These are phyloP conservation scores for Wasmannia auropunctata DNA, from an alignment of 1,140 invertebrate genomes.

Conservation along the genomic window DNA sequence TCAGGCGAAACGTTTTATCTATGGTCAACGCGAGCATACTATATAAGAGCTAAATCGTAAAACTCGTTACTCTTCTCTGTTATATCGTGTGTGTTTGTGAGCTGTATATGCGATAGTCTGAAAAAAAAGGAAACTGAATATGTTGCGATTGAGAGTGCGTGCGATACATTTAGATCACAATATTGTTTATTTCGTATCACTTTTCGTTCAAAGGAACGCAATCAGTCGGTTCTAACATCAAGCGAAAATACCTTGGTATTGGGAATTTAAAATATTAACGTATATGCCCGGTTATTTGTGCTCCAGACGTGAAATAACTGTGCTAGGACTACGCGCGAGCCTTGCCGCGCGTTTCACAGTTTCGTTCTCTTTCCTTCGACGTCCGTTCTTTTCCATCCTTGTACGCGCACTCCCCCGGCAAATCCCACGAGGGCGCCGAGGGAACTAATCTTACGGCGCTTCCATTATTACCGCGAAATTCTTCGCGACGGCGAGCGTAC, in stretches of 20 bases:
- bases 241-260: neutral
- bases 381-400: neutral
- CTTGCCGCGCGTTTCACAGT: neutral
- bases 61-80: neutral
- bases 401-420: neutral
- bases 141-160: neutral
- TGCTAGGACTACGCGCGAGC: neutral
- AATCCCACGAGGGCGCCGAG: constrained; percentile 25
- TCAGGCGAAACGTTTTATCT: constrained; percentile 9
- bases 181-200: constrained; percentile 3
- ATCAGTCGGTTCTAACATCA: neutral
- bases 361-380: neutral
- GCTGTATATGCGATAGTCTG: too few relatives aligned
- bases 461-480: constrained; percentile 59
- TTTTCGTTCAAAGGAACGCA: constrained; percentile 6
- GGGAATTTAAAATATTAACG: constrained; percentile 8
- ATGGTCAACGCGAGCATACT: neutral
- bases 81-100: constrained; percentile 2
- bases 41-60: neutral
- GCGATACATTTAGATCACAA: neutral
- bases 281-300: neutral
- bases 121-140: constrained; percentile 2
- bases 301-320: neutral
- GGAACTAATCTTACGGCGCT: constrained; percentile 58
- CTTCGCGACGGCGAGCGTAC: constrained; percentile 25